Evolutionary conservation across 2,113 vertebrate species (phyloP), one percentile per base, ranked within the genome.

Genomic region (Aspiorhynchus laticeps): DNA sequence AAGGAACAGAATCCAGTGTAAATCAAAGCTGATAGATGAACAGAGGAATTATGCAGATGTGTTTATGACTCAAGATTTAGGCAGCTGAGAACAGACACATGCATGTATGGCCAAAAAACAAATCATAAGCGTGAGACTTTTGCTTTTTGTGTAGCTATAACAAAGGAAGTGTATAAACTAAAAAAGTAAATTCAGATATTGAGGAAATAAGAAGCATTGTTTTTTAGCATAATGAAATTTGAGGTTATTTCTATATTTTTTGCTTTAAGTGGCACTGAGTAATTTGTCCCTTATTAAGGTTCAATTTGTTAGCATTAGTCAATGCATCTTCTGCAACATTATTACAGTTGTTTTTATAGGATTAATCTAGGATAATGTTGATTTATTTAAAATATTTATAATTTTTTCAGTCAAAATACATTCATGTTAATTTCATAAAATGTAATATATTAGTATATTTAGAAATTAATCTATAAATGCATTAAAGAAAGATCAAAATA

Each of bases 1-100:
- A 7, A 48, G 86, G 76, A 85, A 82, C 59, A 82, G 77, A 82
- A 71, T 87, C 86, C 85, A 71, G 43, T 31, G n/a, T 88, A 78
- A 87, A 94, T 93, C 88, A 65, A 88, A 93, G 81, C 86, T 89
- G 92, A 93, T 88, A 91, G 90, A 75, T 87, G 87, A 83, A 88
- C 82, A 81, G 74, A 41, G 11, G 87, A 87, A 90, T 89, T 90
- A 91, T 92, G 90, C 89, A 91, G 89, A 91, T 93, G 91, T 92
- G 86, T 90, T 93, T 92, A 89, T 85, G 77, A 84, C 85, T 83
- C 43, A 61, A 85, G 80, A 88, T 86, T 75, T 81, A 69, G 26
- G 43, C n/a, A 51, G 69, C 31, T 51, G 51, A 84, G 38, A 84
- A 87, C 53, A 78, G 75, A 75, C 56, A 88, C 53, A 56, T 77